Percentiles rank a stretch among this genome's conserved stretches.
phyloP scores from a whole-genome alignment of 92 coral and sea anemone genomes.

The Porites rus region DNA sequence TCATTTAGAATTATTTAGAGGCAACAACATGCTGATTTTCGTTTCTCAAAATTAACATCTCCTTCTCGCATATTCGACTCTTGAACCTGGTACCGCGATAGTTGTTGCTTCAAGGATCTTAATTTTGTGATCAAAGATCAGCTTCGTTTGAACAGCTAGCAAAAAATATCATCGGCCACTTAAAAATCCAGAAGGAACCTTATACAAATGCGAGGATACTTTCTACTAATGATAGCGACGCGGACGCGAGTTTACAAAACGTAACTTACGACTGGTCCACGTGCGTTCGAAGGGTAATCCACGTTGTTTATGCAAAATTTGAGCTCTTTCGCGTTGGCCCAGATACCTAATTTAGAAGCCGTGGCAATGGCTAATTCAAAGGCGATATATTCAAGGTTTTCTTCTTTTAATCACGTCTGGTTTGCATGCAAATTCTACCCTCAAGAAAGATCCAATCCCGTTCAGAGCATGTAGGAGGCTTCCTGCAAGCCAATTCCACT shows the following conservation, averaged over 20 bases:
- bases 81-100: background rate
- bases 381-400: background rate
- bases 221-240: background rate
- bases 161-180: background rate
- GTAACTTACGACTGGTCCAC: conserved; percentile 2
- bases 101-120: background rate
- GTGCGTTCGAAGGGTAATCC: conserved; percentile 20
- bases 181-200: background rate
- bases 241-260: background rate
- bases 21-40: conserved; percentile 39
- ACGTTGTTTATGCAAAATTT: conserved; percentile 14
- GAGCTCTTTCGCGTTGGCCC: background rate
- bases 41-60: conserved; percentile 13
- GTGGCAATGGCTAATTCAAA: background rate
- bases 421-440: background rate
- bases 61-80: background rate
- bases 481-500: background rate
- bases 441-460: no score
- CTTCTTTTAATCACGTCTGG: background rate
- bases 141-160: background rate
- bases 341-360: background rate
- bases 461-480: background rate
- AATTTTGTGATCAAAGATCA: conserved; percentile 47
- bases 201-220: background rate
- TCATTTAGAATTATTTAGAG: conserved; percentile 14